Percentiles rank a stretch among this genome's conserved stretches.
Evolutionary conservation across 2,888 invertebrate species (phyloP).

Genomic region (Drosophila heteroneura): DNA sequence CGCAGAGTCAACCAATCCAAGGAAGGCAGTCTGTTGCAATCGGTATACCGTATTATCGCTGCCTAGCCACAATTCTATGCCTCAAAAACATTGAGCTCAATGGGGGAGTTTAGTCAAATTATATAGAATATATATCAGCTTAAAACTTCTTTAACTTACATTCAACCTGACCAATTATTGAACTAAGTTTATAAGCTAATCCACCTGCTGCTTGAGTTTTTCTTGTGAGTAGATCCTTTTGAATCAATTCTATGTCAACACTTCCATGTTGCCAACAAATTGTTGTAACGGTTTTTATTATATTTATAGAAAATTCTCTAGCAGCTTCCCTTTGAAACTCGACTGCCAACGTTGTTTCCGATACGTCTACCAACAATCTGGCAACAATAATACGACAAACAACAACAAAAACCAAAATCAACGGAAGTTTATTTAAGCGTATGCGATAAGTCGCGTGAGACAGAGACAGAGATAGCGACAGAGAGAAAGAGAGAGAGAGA

Average conservation of each 20-base stretch:
- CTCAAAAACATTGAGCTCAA: background rate
- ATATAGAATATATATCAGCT: too few relatives aligned
- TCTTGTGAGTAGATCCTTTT: background rate
- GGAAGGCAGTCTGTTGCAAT: background rate
- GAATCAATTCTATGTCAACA: too few relatives aligned
- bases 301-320: background rate
- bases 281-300: background rate
- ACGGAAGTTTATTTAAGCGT: constrained; percentile 78
- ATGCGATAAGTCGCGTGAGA: constrained; percentile 62
- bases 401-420: constrained; percentile 49
- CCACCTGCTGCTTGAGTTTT: background rate
- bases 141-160: background rate
- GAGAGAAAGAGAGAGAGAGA: background rate
- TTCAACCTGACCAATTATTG: background rate
- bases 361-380: constrained; percentile 48
- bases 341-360: constrained; percentile 25
- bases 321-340: constrained; percentile 14
- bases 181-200: background rate
- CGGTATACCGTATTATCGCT: constrained; percentile 31
- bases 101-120: background rate
- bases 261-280: background rate
- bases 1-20: background rate
- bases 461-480: constrained; percentile 2
- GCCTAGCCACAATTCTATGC: constrained; percentile 18
- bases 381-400: constrained; percentile 34